phyloP scores from a whole-genome alignment of 2,113 vertebrate genomes.

The Callocephalon fimbriatum region DNA sequence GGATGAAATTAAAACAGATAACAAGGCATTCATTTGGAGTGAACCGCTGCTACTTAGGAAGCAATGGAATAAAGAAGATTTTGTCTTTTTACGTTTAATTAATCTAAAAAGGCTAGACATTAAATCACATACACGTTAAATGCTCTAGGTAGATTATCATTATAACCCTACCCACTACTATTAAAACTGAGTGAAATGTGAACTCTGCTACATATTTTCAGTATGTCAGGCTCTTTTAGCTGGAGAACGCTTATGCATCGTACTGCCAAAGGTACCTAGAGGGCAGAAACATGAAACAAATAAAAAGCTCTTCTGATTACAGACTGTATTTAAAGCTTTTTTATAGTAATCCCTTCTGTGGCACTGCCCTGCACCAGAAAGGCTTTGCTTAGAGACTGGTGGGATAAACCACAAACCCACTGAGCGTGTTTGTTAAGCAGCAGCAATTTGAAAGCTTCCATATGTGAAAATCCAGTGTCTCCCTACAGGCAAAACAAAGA shows the following conservation, averaged over 20 bases:
- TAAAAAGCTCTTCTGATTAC: conserved; percentile 71
- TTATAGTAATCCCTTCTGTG: conserved; percentile 67
- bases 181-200: conserved; percentile 32
- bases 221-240: conserved; percentile 14
- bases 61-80: background rate
- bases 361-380: conserved; percentile 51
- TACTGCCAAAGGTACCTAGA: conserved; percentile 63
- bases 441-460: conserved; percentile 49
- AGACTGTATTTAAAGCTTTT: conserved; percentile 67
- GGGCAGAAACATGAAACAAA: conserved; percentile 69
- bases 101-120: background rate
- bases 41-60: background rate
- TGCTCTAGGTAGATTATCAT: background rate
- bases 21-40: background rate
- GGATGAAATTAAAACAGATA: conserved; percentile 33
- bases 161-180: conserved; percentile 13
- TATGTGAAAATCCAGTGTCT: conserved; percentile 16
- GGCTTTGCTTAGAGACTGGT: conserved; percentile 56
- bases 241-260: background rate
- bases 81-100: background rate
- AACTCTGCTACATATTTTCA: conserved; percentile 40
- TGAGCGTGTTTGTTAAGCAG: background rate
- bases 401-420: conserved; percentile 64
- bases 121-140: conserved; percentile 35
- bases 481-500: background rate